Conservation (phyloP, 2,113 vertebrate species). For the Chiloscyllium plagiosum region DNA sequence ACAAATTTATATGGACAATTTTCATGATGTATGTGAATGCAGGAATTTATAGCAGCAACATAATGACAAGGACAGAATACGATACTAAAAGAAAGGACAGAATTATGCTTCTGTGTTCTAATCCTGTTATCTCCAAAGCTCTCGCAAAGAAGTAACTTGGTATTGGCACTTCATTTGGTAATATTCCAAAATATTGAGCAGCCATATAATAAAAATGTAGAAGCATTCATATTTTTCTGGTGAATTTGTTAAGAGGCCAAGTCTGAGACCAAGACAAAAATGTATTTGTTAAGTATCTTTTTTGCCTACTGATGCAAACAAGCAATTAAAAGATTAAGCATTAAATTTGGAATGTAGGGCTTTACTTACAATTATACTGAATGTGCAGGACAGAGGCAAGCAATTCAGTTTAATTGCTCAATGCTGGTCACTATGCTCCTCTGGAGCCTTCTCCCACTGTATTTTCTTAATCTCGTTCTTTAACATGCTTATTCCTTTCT, state of each 20-base stretch:
- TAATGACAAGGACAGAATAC: background rate
- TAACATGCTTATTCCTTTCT: background rate
- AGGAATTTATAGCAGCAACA: background rate
- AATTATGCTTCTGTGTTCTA: background rate
- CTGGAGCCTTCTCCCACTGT: background rate
- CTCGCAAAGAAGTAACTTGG: background rate
- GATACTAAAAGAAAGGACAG: background rate
- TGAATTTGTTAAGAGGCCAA: background rate
- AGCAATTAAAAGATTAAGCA: background rate
- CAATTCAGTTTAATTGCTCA: background rate
- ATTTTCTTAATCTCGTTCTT: background rate
- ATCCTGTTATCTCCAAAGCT: background rate
- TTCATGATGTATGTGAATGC: background rate
- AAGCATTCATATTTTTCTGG: background rate
- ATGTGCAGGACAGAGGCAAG: background rate
- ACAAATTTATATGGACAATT: background rate
- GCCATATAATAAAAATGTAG: background rate
- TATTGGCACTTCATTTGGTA: background rate
- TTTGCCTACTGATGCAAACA: background rate
- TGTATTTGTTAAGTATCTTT: background rate
- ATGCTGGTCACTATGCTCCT: background rate
- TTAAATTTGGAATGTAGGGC: background rate
- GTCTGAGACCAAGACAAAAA: background rate
- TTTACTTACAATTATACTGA: background rate
- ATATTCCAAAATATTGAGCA: background rate